Evolutionary conservation across 2,113 vertebrate species (phyloP).

Genomic region (Cisticola juncidis): DNA sequence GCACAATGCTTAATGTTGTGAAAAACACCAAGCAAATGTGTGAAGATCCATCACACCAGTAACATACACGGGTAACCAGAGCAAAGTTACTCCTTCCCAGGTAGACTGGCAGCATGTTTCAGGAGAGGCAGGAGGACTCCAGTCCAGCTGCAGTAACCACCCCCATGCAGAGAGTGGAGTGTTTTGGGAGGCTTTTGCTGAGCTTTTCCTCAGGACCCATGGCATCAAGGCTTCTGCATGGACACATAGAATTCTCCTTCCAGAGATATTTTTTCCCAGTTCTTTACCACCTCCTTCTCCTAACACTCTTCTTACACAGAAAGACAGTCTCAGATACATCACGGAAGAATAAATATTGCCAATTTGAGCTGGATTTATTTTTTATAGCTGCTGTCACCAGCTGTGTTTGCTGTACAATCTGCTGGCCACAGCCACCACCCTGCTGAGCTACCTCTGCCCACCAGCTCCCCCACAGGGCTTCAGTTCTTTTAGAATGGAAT

Average conservation of each 20-base stretch:
- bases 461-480: neutral
- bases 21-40: neutral
- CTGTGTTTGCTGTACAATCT: slow-evolving; percentile 24
- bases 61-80: neutral
- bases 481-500: neutral
- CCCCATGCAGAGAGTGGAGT: neutral
- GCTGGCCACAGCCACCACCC: neutral
- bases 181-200: neutral
- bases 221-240: neutral
- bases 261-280: neutral
- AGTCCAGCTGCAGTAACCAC: accelerated
- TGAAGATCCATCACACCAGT: neutral
- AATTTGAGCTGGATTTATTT: slow-evolving; percentile 20
- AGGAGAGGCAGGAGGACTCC: neutral
- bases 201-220: neutral
- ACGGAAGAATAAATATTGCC: neutral
- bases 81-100: neutral
- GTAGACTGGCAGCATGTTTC: accelerated
- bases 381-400: neutral
- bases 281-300: neutral
- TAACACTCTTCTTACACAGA: neutral
- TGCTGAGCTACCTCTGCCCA: slow-evolving; percentile 19
- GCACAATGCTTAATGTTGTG: neutral
- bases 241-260: neutral
- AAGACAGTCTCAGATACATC: neutral